Conservation (phyloP, 2,888 invertebrate species). For the Druceiella hillmani region DNA sequence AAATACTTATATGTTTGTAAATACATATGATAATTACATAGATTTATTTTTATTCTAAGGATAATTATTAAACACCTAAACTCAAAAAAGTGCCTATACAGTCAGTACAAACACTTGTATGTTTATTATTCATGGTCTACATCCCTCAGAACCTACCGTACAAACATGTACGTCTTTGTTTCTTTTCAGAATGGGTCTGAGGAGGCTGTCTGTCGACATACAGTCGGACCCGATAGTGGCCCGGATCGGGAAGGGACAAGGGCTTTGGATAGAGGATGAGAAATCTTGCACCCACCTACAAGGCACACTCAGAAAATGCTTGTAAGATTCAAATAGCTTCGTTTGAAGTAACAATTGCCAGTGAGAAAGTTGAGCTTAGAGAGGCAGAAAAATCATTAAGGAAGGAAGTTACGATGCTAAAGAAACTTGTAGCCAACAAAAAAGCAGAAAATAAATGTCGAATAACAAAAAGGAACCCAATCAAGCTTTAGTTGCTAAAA, state of each 20-base stretch:
- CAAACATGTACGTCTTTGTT: too few species aligned
- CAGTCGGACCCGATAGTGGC: slow-evolving; percentile 10
- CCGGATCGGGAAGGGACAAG: too few species aligned
- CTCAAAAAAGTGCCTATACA: too few species aligned
- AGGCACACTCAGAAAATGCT: slow-evolving; percentile 11
- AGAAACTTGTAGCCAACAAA: slow-evolving; percentile 7
- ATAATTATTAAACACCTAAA: too few species aligned
- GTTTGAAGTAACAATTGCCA: slow-evolving; percentile 11
- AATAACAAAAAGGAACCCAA: slow-evolving; percentile 9
- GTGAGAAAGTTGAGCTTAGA: slow-evolving; percentile 11
- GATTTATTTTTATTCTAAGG: too few species aligned
- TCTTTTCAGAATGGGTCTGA: slow-evolving; percentile 11
- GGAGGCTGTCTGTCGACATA: slow-evolving; percentile 9
- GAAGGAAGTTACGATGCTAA: slow-evolving; percentile 8
- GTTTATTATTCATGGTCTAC: too few species aligned
- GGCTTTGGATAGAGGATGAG: slow-evolving; percentile 4
- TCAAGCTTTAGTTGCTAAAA: slow-evolving; percentile 12
- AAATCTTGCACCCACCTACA: slow-evolving; percentile 10
- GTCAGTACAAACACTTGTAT: too few species aligned
- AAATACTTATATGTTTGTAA: too few species aligned
- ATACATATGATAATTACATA: too few species aligned
- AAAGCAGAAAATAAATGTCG: slow-evolving; percentile 8
- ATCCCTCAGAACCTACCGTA: too few species aligned
- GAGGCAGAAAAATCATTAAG: slow-evolving; percentile 12
- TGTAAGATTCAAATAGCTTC: slow-evolving; percentile 10